Percentiles rank a stretch among this genome's conserved stretches.
Evolutionary conservation across 2,797 vertebrate genomes (phyloP).

Genomic region (Clarias pachynema): DNA sequence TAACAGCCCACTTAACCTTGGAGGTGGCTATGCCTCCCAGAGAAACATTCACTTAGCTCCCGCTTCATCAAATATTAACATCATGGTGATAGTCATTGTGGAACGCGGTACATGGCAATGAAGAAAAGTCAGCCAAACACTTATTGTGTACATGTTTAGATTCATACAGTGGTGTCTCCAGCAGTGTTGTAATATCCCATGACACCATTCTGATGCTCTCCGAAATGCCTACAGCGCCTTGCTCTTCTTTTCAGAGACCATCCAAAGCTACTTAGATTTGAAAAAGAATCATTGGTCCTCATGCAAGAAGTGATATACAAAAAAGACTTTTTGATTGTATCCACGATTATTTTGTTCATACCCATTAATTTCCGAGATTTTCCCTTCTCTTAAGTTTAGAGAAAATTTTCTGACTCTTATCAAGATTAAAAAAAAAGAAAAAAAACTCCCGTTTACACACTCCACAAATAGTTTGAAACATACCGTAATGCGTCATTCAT

Average conservation of each 20-base stretch:
- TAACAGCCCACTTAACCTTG: slow-evolving; percentile 57
- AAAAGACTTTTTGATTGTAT: no score
- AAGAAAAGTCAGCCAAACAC: slow-evolving; percentile 17
- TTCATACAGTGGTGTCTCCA: background rate
- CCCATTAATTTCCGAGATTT: no score
- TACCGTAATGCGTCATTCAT: no score
- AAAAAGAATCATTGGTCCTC: no score
- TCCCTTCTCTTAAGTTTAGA: no score
- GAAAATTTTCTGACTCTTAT: no score
- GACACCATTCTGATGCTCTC: background rate
- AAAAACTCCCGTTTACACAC: no score
- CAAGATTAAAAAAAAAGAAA: no score
- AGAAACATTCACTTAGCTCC: slow-evolving; percentile 67
- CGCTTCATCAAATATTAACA: slow-evolving; percentile 80
- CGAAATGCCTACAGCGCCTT: background rate
- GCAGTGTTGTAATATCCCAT: background rate
- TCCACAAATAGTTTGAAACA: no score
- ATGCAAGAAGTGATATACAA: no score
- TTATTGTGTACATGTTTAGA: slow-evolving; percentile 12
- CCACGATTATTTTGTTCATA: no score
- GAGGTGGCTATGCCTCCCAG: slow-evolving; percentile 52
- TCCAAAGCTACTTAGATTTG: background rate
- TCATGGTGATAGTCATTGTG: slow-evolving; percentile 75
- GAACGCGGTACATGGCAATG: slow-evolving; percentile 52
- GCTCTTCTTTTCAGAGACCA: background rate